Conservation (phyloP, 2,888 invertebrate genomes). For the Melanotus villosus region DNA sequence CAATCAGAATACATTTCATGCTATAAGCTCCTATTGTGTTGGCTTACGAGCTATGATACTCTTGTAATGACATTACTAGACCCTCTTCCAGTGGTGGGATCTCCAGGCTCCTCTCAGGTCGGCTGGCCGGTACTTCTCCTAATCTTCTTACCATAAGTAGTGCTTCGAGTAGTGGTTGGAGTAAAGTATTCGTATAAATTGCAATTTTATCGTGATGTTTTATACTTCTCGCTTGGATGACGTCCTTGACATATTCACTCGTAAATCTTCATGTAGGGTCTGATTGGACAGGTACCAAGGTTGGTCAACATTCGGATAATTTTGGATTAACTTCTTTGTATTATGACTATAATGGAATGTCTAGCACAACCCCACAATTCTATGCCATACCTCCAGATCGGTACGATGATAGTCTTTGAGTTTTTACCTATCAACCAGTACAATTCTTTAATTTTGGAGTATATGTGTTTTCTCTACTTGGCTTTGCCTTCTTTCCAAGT, state of each 20-base stretch:
- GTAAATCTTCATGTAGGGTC: constrained; percentile 18
- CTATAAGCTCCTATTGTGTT: too few species aligned
- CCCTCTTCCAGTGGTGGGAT: background rate
- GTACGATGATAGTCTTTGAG: constrained; percentile 9
- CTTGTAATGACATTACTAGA: background rate
- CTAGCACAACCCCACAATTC: constrained; percentile 19
- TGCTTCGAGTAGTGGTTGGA: constrained; percentile 5
- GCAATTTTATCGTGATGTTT: background rate
- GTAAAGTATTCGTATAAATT: background rate
- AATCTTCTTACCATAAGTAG: background rate
- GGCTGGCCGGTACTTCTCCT: background rate
- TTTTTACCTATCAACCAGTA: constrained; percentile 2
- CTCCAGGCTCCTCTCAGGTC: background rate
- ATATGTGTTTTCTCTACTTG: constrained; percentile 2
- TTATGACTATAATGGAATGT: constrained; percentile 3
- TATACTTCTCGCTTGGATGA: background rate
- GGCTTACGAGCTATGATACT: too few species aligned
- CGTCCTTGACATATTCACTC: background rate
- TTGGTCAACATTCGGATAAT: constrained; percentile 11
- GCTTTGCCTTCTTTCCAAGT: constrained; percentile 1
- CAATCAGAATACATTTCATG: too few species aligned
- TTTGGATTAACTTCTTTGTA: constrained; percentile 21
- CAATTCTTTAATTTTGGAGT: constrained; percentile 5
- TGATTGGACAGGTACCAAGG: constrained; percentile 18
- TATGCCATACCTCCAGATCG: background rate